A percentile compares a stretch with the other conserved stretches of the same genome.
phyloP scores from a whole-genome alignment of 2,797 vertebrate genomes.

The Spheniscus humboldti region DNA sequence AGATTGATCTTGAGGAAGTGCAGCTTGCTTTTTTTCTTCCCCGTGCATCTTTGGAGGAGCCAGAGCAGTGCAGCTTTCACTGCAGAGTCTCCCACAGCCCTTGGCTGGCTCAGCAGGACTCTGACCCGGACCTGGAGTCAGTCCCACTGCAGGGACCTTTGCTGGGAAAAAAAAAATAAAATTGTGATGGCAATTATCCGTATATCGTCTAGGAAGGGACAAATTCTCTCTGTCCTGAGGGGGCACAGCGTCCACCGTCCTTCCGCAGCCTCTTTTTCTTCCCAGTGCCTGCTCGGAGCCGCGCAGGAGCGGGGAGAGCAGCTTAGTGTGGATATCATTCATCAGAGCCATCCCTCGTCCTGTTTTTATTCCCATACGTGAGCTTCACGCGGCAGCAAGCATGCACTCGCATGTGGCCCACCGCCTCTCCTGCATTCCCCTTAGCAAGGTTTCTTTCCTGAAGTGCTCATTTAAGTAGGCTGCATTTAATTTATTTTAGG shows the following conservation, averaged over 20 bases:
- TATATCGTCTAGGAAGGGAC: neutral
- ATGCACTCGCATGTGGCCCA: neutral
- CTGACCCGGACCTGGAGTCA: neutral
- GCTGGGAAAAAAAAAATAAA: neutral
- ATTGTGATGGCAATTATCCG: neutral
- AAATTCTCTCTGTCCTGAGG: neutral
- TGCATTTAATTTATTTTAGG: constrained; percentile 62
- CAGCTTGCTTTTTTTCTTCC: neutral
- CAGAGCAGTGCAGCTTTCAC: neutral
- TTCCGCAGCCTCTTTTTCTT: neutral
- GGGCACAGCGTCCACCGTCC: neutral
- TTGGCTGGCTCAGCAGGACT: neutral
- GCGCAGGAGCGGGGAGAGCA: neutral
- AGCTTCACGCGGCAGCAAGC: neutral
- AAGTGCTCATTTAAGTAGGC: constrained; percentile 57
- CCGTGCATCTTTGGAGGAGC: neutral
- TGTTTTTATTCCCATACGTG: neutral
- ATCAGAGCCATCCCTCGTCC: neutral
- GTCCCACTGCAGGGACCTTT: neutral
- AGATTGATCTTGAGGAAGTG: neutral
- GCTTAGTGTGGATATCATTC: neutral
- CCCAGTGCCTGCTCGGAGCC: neutral
- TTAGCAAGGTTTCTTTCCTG: constrained; percentile 27
- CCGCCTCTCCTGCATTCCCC: neutral
- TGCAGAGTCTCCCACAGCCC: neutral